Evolutionary conservation across 2,888 invertebrate genomes (phyloP).

Genomic region (Dendrolimus pini): DNA sequence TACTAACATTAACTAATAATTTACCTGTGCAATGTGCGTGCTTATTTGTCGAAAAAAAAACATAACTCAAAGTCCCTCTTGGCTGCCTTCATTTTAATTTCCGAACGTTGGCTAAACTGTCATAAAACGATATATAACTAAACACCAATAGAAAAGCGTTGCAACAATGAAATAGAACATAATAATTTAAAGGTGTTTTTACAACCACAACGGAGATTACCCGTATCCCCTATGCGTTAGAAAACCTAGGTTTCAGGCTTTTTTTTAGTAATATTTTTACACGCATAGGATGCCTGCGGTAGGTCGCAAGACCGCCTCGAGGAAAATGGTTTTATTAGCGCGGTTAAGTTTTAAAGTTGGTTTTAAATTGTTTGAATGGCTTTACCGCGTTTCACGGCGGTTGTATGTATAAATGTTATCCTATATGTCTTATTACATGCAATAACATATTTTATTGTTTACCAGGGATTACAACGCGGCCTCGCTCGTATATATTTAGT

Average conservation of each 20-base stretch:
- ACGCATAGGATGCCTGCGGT: constrained; percentile 25
- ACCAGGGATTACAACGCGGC: background rate
- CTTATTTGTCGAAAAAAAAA: no score
- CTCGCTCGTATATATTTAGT: no score
- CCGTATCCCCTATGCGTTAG: constrained; percentile 62
- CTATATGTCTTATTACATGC: background rate
- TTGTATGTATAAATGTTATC: constrained; percentile 13
- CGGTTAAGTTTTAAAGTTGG: background rate
- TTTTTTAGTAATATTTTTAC: constrained; percentile 16
- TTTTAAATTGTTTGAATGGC: constrained; percentile 11
- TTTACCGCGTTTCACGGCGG: constrained; percentile 11
- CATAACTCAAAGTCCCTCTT: background rate
- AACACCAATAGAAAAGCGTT: background rate
- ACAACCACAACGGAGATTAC: constrained; percentile 60
- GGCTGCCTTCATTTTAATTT: background rate
- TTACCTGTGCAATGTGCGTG: no score
- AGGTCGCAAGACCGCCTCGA: constrained; percentile 15
- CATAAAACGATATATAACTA: background rate
- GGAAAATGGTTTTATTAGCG: background rate
- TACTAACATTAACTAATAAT: no score
- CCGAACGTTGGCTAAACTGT: background rate
- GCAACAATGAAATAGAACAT: background rate
- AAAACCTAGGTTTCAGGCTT: constrained; percentile 17
- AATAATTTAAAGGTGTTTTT: constrained; percentile 18
- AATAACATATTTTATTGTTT: background rate